phyloP scores from a whole-genome alignment of 1,140 invertebrate species.

The Aphis gossypii region DNA sequence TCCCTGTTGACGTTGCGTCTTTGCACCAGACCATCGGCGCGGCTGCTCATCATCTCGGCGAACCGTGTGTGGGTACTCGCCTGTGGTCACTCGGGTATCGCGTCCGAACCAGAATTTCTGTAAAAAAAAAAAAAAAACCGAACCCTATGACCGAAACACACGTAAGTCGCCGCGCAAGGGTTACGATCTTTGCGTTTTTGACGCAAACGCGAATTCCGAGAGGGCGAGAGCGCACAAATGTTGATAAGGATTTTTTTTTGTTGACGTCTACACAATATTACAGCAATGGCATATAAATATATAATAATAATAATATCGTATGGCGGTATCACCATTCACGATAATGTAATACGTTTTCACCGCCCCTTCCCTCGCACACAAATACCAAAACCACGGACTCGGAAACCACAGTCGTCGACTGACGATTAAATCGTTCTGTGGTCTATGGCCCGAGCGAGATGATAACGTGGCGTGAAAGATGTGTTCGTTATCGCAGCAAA shows the following conservation, averaged over 20 bases:
- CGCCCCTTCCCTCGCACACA: not conserved
- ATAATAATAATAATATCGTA: not conserved
- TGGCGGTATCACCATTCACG: not conserved
- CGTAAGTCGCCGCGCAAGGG: not conserved
- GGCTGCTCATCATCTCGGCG: constrained; percentile 79
- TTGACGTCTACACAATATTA: constrained; percentile 50
- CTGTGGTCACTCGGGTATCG: not conserved
- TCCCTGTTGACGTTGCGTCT: constrained; percentile 79
- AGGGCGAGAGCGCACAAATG: not conserved
- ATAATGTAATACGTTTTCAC: constrained; percentile 25
- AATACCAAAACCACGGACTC: not conserved
- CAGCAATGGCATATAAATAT: not conserved
- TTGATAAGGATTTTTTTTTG: constrained; percentile 29
- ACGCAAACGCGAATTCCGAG: not conserved
- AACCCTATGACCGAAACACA: not conserved
- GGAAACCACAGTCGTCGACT: not conserved
- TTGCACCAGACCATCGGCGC: constrained; percentile 87
- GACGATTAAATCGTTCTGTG: not conserved
- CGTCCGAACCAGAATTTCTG: not conserved
- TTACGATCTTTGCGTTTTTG: not conserved
- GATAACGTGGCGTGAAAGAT: not conserved
- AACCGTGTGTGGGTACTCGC: not conserved
- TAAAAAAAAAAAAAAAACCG: constrained; percentile 8
- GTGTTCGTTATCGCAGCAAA: not conserved
- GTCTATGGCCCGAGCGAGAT: not conserved